Conservation (phyloP, 2,888 invertebrate species). For the Mesoligia furuncula region DNA sequence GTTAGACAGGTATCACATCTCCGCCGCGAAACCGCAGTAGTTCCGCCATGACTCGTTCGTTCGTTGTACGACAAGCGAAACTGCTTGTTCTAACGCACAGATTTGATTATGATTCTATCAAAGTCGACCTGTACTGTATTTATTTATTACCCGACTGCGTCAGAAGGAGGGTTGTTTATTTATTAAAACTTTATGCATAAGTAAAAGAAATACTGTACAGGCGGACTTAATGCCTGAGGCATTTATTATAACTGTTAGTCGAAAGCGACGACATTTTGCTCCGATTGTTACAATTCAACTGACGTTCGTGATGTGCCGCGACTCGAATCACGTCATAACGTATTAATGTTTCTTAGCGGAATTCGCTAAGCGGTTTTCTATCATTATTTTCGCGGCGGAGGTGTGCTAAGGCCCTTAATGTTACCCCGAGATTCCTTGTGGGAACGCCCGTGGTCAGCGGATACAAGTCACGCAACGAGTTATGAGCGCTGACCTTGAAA, state of each 20-base stretch:
- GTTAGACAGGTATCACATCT: neutral
- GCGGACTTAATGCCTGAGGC: no score
- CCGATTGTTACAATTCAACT: no score
- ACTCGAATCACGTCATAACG: neutral
- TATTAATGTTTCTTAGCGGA: neutral
- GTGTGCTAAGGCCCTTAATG: neutral
- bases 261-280: no score
- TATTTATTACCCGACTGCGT: no score
- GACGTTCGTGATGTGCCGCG: neutral
- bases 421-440: neutral
- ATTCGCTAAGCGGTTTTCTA: neutral
- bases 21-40: neutral
- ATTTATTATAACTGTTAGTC: no score
- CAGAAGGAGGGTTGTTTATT: no score
- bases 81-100: neutral
- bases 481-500: no score
- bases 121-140: neutral
- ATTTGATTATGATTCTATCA: no score
- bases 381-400: neutral
- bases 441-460: neutral
- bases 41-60: neutral
- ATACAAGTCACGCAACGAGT: no score
- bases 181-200: no score
- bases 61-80: neutral
- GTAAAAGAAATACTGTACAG: no score